A percentile compares a stretch with the other conserved stretches of the same genome.
These are phyloP conservation scores for Hylia prasina DNA, from an alignment of 2,113 vertebrate species.

Conservation along the genomic window DNA sequence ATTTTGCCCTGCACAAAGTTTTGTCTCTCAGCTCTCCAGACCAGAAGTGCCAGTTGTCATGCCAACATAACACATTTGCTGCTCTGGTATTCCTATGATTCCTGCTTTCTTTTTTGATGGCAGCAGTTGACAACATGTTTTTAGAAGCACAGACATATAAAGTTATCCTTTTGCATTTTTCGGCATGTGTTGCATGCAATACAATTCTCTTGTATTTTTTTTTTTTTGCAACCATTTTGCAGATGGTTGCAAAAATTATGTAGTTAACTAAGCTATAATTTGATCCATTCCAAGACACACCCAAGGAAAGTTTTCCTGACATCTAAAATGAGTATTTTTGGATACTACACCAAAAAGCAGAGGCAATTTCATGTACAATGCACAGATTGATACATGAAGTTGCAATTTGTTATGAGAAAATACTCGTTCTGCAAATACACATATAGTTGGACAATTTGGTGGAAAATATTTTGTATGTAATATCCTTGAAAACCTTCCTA, in stretches of 20 bases:
- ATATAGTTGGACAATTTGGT: background rate
- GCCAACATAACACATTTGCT: slow-evolving; percentile 37
- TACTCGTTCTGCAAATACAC: background rate
- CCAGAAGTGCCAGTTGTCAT: slow-evolving; percentile 49
- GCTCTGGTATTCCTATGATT: background rate
- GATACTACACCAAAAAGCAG: background rate
- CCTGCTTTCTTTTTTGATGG: background rate
- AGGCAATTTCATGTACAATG: background rate
- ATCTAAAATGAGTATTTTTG: background rate
- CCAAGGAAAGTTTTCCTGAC: background rate
- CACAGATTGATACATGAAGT: background rate
- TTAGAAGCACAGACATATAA: background rate
- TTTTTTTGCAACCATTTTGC: background rate
- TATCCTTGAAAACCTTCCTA: background rate
- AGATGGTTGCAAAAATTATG: background rate
- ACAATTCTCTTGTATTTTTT: background rate
- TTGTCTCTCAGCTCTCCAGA: background rate
- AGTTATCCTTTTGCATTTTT: background rate
- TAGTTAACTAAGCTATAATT: background rate
- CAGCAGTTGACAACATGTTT: background rate
- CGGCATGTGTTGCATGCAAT: background rate
- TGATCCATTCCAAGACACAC: background rate
- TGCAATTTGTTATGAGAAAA: background rate
- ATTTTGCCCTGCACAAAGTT: background rate
- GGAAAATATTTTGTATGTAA: background rate